A percentile compares a stretch with the other conserved stretches of the same genome.
phyloP scores from a whole-genome alignment of 2,797 vertebrate genomes.

The Halcyon smyrnensis region DNA sequence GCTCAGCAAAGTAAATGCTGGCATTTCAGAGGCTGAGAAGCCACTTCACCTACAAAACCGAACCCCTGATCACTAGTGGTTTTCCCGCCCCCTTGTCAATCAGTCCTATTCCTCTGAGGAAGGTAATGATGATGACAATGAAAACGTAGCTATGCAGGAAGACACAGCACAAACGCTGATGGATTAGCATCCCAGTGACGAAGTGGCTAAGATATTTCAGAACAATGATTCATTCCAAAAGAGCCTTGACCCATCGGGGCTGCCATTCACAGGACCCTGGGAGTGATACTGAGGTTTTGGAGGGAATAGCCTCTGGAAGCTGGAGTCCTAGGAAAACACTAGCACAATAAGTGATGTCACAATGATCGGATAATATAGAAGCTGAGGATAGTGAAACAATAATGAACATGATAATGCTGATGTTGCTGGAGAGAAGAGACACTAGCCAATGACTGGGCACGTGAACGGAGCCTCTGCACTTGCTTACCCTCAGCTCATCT shows the following conservation, averaged over 20 bases:
- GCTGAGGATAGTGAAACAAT: background rate
- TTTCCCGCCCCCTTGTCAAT: background rate
- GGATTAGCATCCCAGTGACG: background rate
- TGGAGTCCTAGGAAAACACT: background rate
- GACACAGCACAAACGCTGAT: background rate
- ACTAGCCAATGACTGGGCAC: background rate
- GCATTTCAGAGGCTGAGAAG: background rate
- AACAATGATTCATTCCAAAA: background rate
- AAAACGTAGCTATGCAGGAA: background rate
- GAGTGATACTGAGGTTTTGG: accelerated
- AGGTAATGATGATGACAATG: accelerated
- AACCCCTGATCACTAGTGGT: background rate
- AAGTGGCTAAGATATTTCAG: background rate
- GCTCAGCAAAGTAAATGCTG: background rate
- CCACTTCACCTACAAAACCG: background rate
- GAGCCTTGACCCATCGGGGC: accelerated
- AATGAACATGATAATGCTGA: background rate
- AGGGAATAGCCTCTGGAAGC: background rate
- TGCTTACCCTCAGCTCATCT: background rate
- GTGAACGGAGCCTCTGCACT: accelerated
- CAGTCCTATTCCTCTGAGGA: background rate
- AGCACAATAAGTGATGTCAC: accelerated
- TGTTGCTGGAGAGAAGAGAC: background rate
- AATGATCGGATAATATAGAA: accelerated
- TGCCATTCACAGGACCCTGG: background rate